Evolutionary conservation across 2,888 invertebrate genomes (phyloP).

Genomic region (Choreutis nemorana): DNA sequence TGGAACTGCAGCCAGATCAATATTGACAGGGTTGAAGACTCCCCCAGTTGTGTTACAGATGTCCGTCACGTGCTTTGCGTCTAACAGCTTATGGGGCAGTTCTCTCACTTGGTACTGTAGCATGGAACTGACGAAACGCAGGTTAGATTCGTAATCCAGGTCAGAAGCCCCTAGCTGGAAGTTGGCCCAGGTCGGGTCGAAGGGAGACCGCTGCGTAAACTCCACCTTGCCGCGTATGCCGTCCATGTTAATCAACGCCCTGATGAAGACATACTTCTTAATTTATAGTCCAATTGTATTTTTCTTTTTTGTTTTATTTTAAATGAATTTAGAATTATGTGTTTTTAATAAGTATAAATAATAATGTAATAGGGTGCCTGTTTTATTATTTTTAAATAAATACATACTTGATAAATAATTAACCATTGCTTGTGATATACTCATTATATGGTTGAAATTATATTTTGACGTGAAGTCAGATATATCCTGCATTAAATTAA

Average conservation of each 20-base stretch:
- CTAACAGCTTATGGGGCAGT: conserved; percentile 66
- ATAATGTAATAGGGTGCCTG: neutral
- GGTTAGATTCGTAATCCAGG: conserved; percentile 72
- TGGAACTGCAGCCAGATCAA: conserved; percentile 65
- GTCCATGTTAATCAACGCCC: conserved; percentile 75
- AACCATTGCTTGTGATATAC: no score
- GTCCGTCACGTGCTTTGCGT: conserved; percentile 28
- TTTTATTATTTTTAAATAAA: no score
- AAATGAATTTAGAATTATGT: no score
- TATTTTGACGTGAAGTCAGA: no score
- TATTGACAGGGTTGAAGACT: conserved; percentile 77
- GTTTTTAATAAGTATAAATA: no score
- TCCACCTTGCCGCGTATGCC: conserved; percentile 84
- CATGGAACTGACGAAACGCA: conserved; percentile 78
- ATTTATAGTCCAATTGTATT: no score
- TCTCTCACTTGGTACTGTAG: conserved; percentile 75
- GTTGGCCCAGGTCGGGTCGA: conserved; percentile 83
- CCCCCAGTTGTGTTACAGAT: conserved; percentile 75
- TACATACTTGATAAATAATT: no score
- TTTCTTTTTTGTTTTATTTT: no score
- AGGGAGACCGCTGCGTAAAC: conserved; percentile 81
- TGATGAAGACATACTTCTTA: conserved; percentile 37
- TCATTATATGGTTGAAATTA: no score
- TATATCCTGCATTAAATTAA: no score
- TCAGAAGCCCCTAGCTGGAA: conserved; percentile 73